Conservation (phyloP, 2,888 invertebrate genomes). For the Pseudococcus longispinus region DNA sequence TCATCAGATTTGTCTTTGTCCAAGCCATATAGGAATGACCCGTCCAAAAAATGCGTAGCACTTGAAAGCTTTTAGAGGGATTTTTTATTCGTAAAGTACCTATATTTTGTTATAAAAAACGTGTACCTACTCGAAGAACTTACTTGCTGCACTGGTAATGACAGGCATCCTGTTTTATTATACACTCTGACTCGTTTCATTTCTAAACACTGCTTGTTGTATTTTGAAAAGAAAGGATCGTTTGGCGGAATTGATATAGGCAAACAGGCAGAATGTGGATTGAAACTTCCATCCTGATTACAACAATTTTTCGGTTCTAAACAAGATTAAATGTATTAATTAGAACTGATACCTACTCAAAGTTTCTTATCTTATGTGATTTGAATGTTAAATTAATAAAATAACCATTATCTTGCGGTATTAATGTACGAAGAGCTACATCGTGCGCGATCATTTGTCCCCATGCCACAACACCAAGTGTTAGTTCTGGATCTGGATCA, state of each 20-base stretch:
- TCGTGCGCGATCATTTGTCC: constrained; percentile 82
- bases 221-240: constrained; percentile 58
- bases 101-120: too few species aligned
- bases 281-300: constrained; percentile 61
- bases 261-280: constrained; percentile 61
- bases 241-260: constrained; percentile 57
- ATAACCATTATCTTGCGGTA: constrained; percentile 37
- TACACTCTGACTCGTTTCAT: constrained; percentile 51
- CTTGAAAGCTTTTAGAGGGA: background rate
- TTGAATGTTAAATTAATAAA: too few species aligned
- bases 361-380: background rate
- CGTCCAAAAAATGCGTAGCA: constrained; percentile 78
- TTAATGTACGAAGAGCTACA: constrained; percentile 64
- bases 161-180: constrained; percentile 56
- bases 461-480: constrained; percentile 78
- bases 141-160: constrained; percentile 57
- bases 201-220: constrained; percentile 56
- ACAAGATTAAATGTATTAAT: background rate
- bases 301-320: constrained; percentile 60
- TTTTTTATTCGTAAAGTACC: too few species aligned
- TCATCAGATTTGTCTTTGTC: constrained; percentile 68
- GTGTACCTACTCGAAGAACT: background rate
- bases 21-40: constrained; percentile 80
- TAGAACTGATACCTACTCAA: background rate
- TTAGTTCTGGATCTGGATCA: constrained; percentile 74